phyloP scores from a whole-genome alignment of 2,888 invertebrate genomes.

The Sacculina carcini region DNA sequence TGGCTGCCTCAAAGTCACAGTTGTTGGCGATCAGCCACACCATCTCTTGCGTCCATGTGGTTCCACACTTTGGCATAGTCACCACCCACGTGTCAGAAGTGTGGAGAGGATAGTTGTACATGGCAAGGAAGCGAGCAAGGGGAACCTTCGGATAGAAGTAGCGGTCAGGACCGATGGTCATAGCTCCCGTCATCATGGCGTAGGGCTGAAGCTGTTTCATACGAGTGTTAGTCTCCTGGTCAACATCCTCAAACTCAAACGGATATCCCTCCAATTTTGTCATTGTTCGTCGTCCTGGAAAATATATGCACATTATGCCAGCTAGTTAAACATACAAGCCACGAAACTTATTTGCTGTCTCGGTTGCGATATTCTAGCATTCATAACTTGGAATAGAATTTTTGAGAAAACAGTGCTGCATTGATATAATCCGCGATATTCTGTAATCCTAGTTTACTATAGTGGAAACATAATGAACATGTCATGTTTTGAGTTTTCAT shows the following conservation, averaged over 20 bases:
- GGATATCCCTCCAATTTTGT: too few relatives aligned
- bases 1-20: not conserved
- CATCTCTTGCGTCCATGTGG: conserved; percentile 8
- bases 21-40: conserved; percentile 4
- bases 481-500: too few relatives aligned
- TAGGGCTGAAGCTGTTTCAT: not conserved
- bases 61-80: conserved; percentile 6
- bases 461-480: too few relatives aligned
- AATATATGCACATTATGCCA: too few relatives aligned
- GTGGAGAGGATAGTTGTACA: not conserved
- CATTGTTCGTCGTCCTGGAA: too few relatives aligned
- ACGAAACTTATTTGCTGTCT: too few relatives aligned
- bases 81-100: conserved; percentile 5
- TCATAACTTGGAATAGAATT: too few relatives aligned
- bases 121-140: not conserved
- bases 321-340: too few relatives aligned
- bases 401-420: too few relatives aligned
- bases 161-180: not conserved
- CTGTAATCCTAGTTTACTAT: too few relatives aligned
- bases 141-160: not conserved
- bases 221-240: not conserved
- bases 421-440: too few relatives aligned
- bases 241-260: not conserved
- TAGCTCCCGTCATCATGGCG: not conserved
- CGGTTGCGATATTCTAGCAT: too few relatives aligned